Percentiles rank a stretch among this genome's conserved stretches.
Evolutionary conservation across 92 coral and sea anemone species (phyloP).

Genomic region (Parazoanthus atlanticus): DNA sequence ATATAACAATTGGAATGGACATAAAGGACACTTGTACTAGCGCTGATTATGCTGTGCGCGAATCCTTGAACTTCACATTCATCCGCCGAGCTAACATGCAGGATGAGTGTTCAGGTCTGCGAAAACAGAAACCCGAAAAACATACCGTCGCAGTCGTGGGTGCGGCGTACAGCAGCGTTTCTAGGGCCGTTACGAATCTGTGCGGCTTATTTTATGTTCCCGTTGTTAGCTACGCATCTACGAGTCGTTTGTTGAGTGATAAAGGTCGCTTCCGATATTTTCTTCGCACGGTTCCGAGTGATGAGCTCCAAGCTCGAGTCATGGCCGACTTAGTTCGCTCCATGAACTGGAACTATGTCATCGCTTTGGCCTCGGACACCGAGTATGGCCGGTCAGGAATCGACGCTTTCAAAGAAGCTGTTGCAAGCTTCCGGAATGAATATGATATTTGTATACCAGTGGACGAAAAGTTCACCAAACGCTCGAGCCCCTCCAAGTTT

Average conservation of each 20-base stretch:
- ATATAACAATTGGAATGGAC: conserved; percentile 85
- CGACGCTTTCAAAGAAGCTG: conserved; percentile 81
- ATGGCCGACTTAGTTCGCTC: conserved; percentile 83
- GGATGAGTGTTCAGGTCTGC: conserved; percentile 55
- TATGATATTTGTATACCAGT: conserved; percentile 85
- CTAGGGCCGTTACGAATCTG: conserved; percentile 88
- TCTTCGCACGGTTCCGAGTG: conserved; percentile 82
- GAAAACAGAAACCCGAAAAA: conserved; percentile 32
- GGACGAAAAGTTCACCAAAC: conserved; percentile 79
- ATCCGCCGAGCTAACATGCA: conserved; percentile 72
- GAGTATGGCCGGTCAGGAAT: conserved; percentile 93
- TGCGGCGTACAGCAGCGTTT: conserved; percentile 85
- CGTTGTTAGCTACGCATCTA: conserved; percentile 83
- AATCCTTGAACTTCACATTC: conserved; percentile 83
- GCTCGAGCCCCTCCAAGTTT: conserved; percentile 70
- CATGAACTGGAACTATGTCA: conserved; percentile 87
- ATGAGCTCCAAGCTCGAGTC: conserved; percentile 83
- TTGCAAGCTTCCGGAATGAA: conserved; percentile 56
- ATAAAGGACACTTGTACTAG: conserved; percentile 88
- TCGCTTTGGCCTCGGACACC: conserved; percentile 82
- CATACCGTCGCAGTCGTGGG: conserved; percentile 84
- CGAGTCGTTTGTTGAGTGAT: conserved; percentile 77
- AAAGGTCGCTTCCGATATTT: conserved; percentile 81
- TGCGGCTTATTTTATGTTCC: conserved; percentile 86
- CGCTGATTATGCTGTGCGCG: conserved; percentile 86